phyloP scores from a whole-genome alignment of 2,113 vertebrate species.

The Irena cyanogastra region DNA sequence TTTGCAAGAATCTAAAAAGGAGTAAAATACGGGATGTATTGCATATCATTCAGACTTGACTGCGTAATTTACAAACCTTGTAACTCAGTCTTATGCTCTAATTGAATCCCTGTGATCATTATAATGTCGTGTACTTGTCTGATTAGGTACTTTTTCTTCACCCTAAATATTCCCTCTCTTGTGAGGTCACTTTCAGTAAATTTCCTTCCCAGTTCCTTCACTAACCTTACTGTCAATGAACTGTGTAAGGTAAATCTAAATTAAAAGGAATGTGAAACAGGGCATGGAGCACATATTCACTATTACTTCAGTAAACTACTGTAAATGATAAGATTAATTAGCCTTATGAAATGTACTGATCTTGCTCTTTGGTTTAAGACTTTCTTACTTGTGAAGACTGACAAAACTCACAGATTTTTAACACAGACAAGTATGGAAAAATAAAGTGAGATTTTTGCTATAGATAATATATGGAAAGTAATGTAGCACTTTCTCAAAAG shows the following conservation, averaged over 20 bases:
- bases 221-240: not conserved
- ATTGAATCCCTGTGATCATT: not conserved
- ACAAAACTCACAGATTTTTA: not conserved
- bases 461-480: not conserved
- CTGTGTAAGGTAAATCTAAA: not conserved
- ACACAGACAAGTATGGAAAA: not conserved
- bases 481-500: constrained; percentile 10
- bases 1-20: not conserved
- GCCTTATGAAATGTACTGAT: not conserved
- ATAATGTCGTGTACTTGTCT: not conserved
- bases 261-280: not conserved
- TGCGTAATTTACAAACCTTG: not conserved
- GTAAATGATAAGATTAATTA: not conserved
- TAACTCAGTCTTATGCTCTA: not conserved
- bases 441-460: not conserved
- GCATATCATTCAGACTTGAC: not conserved
- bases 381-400: not conserved
- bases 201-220: not conserved
- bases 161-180: not conserved
- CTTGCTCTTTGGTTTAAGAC: not conserved
- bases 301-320: not conserved
- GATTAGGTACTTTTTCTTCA: not conserved
- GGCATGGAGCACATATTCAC: not conserved
- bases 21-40: not conserved
- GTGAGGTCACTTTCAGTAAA: not conserved